A percentile compares a stretch with the other conserved stretches of the same genome.
These are phyloP conservation scores for Venustoraphidia nigricollis DNA, from an alignment of 2,888 invertebrate genomes.

Conservation along the genomic window DNA sequence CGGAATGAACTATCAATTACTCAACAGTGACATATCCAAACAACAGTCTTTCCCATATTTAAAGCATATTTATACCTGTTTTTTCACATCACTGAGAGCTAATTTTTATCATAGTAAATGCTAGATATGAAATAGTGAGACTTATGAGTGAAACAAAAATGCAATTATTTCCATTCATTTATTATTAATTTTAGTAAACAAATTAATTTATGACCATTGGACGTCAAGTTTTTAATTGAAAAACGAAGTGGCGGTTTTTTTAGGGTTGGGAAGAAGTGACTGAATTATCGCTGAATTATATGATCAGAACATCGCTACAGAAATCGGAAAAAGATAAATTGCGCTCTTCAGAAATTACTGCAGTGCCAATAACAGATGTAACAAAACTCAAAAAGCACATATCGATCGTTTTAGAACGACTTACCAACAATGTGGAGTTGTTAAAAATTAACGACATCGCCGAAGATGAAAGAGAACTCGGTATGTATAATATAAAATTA, in stretches of 20 bases:
- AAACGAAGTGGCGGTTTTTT: slow-evolving; percentile 11
- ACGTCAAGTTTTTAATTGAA: too few relatives aligned
- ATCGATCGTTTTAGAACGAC: slow-evolving; percentile 23
- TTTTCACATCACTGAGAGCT: too few relatives aligned
- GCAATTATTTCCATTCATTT: too few relatives aligned
- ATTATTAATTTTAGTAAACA: too few relatives aligned
- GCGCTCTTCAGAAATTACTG: slow-evolving; percentile 33
- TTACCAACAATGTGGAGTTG: slow-evolving; percentile 13
- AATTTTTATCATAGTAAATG: too few relatives aligned
- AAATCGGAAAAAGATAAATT: slow-evolving; percentile 48
- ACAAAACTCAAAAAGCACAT: slow-evolving; percentile 25
- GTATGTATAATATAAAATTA: neutral
- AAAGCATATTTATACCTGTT: too few relatives aligned
- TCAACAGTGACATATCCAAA: too few relatives aligned
- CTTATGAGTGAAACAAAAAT: too few relatives aligned
- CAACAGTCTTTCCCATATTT: too few relatives aligned
- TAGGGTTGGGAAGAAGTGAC: slow-evolving; percentile 72
- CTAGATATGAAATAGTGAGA: too few relatives aligned
- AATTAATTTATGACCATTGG: too few relatives aligned
- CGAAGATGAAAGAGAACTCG: neutral
- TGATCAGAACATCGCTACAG: slow-evolving; percentile 44
- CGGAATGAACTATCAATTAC: too few relatives aligned
- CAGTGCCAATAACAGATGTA: slow-evolving; percentile 24
- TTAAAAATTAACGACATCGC: neutral
- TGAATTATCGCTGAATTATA: slow-evolving; percentile 46